Conservation (phyloP, 2,888 invertebrate genomes). For the Nomada flava region DNA sequence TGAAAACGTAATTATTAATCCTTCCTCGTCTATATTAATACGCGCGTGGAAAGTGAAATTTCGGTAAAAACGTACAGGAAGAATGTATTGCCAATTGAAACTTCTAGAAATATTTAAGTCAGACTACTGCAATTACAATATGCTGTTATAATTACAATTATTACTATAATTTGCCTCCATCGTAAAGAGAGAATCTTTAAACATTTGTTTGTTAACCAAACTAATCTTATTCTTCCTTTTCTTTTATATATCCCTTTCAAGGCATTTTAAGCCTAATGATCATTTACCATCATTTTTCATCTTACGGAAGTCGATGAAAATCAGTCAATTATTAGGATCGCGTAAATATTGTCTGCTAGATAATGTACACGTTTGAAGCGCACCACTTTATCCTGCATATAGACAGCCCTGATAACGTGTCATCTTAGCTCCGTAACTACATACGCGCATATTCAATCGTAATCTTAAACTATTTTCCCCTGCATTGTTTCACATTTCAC, state of each 20-base stretch:
- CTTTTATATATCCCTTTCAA: not conserved
- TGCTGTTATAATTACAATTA: not conserved
- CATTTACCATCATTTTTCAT: not conserved
- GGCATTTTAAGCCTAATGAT: not conserved
- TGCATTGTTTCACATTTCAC: not conserved
- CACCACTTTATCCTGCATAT: not conserved
- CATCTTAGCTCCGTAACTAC: slow-evolving; percentile 5
- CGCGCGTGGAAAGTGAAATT: not conserved
- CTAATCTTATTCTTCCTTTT: not conserved
- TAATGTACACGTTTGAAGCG: not conserved
- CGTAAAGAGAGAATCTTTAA: not conserved
- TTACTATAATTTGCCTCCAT: no score
- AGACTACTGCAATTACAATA: not conserved
- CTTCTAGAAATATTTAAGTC: not conserved
- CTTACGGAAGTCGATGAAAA: not conserved
- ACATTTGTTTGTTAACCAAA: not conserved
- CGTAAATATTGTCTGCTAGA: not conserved
- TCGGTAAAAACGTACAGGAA: not conserved
- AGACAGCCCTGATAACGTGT: slow-evolving; percentile 37
- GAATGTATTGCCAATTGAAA: slow-evolving; percentile 4
- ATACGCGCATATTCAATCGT: slow-evolving; percentile 1
- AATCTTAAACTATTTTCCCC: slow-evolving; percentile 1
- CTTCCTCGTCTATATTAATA: not conserved
- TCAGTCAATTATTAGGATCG: not conserved
- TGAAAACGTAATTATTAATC: not conserved